These are phyloP conservation scores for Halocaridina rubra DNA, from an alignment of 2,888 invertebrate species.

Conservation along the genomic window DNA sequence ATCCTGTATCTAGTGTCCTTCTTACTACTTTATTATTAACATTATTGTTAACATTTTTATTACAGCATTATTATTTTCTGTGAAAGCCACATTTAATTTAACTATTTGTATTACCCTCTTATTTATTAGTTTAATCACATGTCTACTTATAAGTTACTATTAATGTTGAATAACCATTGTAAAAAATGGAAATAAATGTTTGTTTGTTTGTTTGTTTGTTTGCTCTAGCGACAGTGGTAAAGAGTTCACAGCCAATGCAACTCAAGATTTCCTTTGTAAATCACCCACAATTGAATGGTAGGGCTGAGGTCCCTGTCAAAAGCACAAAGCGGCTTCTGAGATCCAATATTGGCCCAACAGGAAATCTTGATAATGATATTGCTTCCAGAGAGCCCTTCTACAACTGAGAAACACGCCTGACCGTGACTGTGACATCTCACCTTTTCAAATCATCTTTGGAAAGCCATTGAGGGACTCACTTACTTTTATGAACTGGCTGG, in stretches of 20 bases:
- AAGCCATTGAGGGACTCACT: not conserved
- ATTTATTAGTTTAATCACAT: too few relatives aligned
- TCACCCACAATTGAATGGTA: not conserved
- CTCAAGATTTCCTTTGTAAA: not conserved
- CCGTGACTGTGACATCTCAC: not conserved
- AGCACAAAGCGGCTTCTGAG: not conserved
- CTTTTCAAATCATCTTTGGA: not conserved
- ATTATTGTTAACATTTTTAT: too few relatives aligned
- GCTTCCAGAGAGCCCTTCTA: not conserved
- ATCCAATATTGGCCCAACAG: not conserved
- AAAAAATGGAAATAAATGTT: too few relatives aligned
- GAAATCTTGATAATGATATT: not conserved
- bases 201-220: too few relatives aligned
- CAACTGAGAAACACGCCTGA: not conserved
- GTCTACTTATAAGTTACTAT: too few relatives aligned
- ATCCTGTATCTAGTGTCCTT: too few relatives aligned
- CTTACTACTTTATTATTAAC: too few relatives aligned
- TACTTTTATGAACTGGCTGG: not conserved
- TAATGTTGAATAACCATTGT: too few relatives aligned
- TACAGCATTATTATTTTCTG: too few relatives aligned
- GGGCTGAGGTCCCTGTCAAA: not conserved
- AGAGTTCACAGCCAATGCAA: not conserved
- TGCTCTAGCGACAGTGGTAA: too few relatives aligned
- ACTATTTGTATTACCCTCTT: too few relatives aligned
- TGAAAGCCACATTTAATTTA: too few relatives aligned